Evolutionary conservation across 2,113 vertebrate species (phyloP).

Genomic region (Azemiops feae): DNA sequence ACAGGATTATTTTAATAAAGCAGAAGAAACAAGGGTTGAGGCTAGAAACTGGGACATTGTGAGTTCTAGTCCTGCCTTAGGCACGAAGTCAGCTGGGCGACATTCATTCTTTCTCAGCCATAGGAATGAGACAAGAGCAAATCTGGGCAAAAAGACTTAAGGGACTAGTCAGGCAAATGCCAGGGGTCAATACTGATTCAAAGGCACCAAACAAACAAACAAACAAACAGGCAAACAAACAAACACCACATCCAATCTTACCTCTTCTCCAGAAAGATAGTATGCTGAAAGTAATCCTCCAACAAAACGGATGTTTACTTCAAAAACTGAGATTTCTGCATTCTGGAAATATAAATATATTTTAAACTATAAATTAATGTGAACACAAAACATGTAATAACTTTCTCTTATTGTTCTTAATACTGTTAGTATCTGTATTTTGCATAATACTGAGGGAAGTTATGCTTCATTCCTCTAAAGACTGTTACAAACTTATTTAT

Average conservation of each 20-base stretch:
- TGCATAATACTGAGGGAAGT: not conserved
- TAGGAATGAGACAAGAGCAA: not conserved
- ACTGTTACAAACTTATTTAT: not conserved
- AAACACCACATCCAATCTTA: constrained; percentile 63
- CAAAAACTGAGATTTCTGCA: constrained; percentile 94
- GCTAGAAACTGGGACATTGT: not conserved
- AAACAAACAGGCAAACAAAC: not conserved
- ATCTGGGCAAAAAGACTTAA: not conserved
- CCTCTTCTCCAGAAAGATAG: constrained; percentile 97
- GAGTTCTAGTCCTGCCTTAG: not conserved
- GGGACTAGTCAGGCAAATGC: not conserved
- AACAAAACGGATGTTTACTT: constrained; percentile 98
- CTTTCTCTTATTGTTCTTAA: not conserved
- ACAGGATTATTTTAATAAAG: not conserved
- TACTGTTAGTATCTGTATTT: not conserved
- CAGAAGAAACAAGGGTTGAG: not conserved
- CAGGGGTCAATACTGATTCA: not conserved
- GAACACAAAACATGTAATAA: not conserved
- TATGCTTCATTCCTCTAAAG: not conserved
- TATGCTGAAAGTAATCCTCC: constrained; percentile 96
- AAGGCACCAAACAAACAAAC: not conserved
- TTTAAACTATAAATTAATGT: constrained; percentile 21
- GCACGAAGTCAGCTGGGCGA: not conserved
- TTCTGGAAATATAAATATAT: constrained; percentile 77
- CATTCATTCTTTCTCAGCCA: not conserved